Base-by-base conservation (phyloP, 1,140 invertebrate genomes). In the Anastrepha ludens region DNA sequence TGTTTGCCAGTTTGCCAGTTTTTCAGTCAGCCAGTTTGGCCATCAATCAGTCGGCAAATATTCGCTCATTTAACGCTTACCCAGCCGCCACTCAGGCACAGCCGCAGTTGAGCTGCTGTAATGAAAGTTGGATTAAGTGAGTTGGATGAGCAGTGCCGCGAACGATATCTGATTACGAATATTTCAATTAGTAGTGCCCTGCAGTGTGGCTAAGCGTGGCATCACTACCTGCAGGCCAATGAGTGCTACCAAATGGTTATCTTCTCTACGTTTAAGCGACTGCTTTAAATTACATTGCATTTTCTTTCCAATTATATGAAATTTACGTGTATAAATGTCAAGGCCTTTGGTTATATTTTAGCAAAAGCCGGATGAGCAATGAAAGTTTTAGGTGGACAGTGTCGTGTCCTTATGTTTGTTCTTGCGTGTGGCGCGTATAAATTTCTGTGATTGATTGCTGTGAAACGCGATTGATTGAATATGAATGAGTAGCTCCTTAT, bases 301-400 rank as follows among this genome's bases (percentile, higher is more conserved):
- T 62, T 86, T 81, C 74, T 55, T 55, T 86, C 59, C 85, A 86
- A 86, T 86, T 86, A 86, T 47, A 86, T 20, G 55, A 86, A 86
- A 86, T 86, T 86, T 86, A 86, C 85, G 85, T 86, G 85, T 55
- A 62, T 62, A 86, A 86, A 59, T 60, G 85, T 62, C 55, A 60
- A 29, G 41, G 11, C 39, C 11, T 65, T 78, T 17, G 5, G n/a
- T n/a, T 62, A 5, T n/a, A 17, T n/a, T 1, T n/a, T 39, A 67
- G 47, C 74, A 50, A 55, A 55, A 81, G 17, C 47, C 74, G 74
- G 17, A 58, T 81, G 9, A 55, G 74, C 47, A 81, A 20, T n/a
- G 74, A 55, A 55, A 55, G 50, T 55, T 81, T 20, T 70, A 20
- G 20, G 67, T 81, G 5, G 74, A 17, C 17, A 11, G 29, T 86